Evolutionary conservation across 2,113 vertebrate species (phyloP).

Genomic region (Eublepharis macularius): DNA sequence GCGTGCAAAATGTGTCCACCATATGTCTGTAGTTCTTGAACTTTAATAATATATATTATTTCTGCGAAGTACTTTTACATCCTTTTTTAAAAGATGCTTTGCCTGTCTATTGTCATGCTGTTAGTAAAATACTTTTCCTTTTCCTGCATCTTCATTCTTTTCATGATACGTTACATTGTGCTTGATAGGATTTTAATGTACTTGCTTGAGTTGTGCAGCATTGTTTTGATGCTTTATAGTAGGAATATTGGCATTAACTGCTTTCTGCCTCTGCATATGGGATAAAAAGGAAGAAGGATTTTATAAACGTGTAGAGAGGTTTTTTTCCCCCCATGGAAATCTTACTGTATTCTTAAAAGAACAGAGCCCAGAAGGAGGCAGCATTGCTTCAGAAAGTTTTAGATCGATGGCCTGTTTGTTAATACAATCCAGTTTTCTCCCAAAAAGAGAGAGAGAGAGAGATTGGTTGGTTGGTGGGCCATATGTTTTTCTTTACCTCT

Average conservation of each 20-base stretch:
- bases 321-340: too few relatives aligned
- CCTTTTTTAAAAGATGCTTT: not conserved
- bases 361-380: constrained; percentile 69
- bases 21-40: not conserved
- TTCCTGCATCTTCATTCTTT: too few relatives aligned
- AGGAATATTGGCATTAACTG: not conserved
- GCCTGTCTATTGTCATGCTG: not conserved
- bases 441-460: not conserved
- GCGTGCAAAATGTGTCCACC: not conserved
- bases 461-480: not conserved
- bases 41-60: not conserved
- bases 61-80: not conserved
- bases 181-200: not conserved
- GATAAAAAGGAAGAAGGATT: not conserved
- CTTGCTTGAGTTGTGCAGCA: not conserved
- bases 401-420: accelerated
- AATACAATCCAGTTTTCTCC: not conserved
- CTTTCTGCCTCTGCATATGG: not conserved
- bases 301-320: not conserved
- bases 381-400: constrained; percentile 29
- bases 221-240: not conserved
- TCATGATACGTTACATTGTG: not conserved
- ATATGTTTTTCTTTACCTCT: not conserved
- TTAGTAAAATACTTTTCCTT: not conserved
- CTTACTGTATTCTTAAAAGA: not conserved